Evolutionary conservation across 2,888 invertebrate species (phyloP).

Genomic region (Cloeon dipterum): DNA sequence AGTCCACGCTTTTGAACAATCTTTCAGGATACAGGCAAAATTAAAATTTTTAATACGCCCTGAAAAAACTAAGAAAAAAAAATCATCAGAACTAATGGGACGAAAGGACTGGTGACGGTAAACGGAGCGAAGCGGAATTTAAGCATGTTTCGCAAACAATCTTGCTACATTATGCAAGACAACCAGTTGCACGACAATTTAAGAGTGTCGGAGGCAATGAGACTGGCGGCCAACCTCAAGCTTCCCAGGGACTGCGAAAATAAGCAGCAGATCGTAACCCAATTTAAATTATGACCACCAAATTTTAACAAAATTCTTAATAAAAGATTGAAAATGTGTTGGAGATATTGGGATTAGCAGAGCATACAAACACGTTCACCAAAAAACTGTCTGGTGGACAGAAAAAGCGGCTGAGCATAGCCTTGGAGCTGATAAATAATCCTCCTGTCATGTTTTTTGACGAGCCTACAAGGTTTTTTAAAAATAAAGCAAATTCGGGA

Average conservation of each 20-base stretch:
- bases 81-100: not conserved
- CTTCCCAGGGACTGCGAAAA: too few species aligned
- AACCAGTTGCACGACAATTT: constrained; percentile 47
- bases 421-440: constrained; percentile 81
- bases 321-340: constrained; percentile 51
- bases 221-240: constrained; percentile 81
- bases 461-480: constrained; percentile 48
- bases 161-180: constrained; percentile 28
- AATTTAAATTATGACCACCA: too few species aligned
- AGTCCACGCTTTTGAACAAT: too few species aligned
- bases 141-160: constrained; percentile 23
- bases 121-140: constrained; percentile 20
- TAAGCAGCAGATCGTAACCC: too few species aligned
- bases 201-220: constrained; percentile 80
- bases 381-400: constrained; percentile 75
- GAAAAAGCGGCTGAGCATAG: constrained; percentile 73
- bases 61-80: too few species aligned
- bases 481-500: constrained; percentile 4
- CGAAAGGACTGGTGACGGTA: constrained; percentile 18
- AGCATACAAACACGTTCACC: constrained; percentile 56
- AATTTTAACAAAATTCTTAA: not conserved
- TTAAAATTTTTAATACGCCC: too few species aligned
- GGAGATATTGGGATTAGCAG: constrained; percentile 58
- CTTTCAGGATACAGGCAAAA: too few species aligned
- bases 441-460: constrained; percentile 96